phyloP scores from a whole-genome alignment of 2,888 invertebrate species.

The Cephonodes hylas region DNA sequence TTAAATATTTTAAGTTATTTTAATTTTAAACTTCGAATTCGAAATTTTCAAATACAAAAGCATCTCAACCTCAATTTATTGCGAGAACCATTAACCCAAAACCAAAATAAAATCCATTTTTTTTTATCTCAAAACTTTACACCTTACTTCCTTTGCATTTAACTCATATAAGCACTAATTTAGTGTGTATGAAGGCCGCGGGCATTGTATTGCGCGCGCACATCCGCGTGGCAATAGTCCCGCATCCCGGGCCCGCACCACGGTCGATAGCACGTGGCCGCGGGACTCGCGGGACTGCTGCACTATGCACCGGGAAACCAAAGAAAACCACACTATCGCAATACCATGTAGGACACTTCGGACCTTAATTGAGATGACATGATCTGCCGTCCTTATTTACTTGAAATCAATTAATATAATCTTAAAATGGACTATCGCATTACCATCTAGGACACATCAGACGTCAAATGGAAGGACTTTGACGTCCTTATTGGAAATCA shows the following conservation, averaged over 20 bases:
- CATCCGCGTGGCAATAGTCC: neutral
- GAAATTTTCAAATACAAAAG: too few species aligned
- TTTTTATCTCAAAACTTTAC: neutral
- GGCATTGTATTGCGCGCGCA: neutral
- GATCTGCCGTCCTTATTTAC: neutral
- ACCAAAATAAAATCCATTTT: too few species aligned
- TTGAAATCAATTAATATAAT: too few species aligned
- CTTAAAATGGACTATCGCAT: neutral
- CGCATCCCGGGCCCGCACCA: slow-evolving; percentile 11
- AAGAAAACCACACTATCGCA: neutral
- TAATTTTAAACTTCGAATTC: too few species aligned
- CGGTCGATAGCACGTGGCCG: slow-evolving; percentile 13
- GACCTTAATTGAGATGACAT: too few species aligned
- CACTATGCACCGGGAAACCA: neutral
- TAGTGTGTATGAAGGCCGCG: neutral
- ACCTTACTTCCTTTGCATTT: neutral
- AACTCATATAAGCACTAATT: neutral
- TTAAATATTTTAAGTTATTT: too few species aligned
- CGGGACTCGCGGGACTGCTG: slow-evolving; percentile 1
- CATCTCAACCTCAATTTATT: too few species aligned
- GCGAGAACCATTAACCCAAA: neutral
- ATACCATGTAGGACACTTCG: too few species aligned
- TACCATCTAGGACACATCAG: too few species aligned
- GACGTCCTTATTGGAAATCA: neutral
- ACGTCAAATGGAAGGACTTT: too few species aligned